These are phyloP conservation scores for Micrasema longulum DNA, from an alignment of 1,140 invertebrate genomes.

Conservation along the genomic window DNA sequence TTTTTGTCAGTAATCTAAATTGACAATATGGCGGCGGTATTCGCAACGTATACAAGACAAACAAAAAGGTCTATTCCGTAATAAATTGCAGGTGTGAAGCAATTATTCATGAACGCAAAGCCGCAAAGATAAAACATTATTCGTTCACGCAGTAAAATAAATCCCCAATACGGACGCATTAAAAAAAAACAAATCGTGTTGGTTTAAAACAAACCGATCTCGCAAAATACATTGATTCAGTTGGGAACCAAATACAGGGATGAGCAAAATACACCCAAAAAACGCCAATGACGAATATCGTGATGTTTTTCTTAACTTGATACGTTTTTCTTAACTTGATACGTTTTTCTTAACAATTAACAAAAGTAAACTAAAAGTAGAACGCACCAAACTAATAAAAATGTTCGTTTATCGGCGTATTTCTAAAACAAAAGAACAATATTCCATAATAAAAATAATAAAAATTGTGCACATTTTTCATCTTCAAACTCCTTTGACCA, in stretches of 20 bases:
- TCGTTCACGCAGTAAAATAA: conserved; percentile 36
- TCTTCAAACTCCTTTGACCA: no score
- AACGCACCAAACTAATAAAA: no score
- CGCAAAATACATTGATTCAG: conserved; percentile 39
- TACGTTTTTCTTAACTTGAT: no score
- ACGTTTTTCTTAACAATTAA: no score
- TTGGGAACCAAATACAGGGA: conserved; percentile 10
- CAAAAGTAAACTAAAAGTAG: no score
- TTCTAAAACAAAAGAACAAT: no score
- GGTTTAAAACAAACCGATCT: conserved; percentile 42
- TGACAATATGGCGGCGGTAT: background rate
- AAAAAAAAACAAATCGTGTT: conserved; percentile 38
- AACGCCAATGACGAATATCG: no score
- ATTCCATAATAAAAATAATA: no score
- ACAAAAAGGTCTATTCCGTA: conserved; percentile 24
- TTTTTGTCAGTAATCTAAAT: background rate
- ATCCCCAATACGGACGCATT: conserved; percentile 32
- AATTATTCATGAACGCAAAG: conserved; percentile 32
- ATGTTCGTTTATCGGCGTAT: no score
- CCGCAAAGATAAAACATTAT: conserved; percentile 37
- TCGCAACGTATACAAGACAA: conserved; percentile 6
- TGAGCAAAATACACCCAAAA: background rate
- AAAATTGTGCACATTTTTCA: no score
- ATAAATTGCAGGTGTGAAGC: conserved; percentile 31
- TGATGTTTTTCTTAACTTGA: no score